Evolutionary conservation across 2,113 vertebrate species (phyloP).

Genomic region (Pleuronectes platessa): DNA sequence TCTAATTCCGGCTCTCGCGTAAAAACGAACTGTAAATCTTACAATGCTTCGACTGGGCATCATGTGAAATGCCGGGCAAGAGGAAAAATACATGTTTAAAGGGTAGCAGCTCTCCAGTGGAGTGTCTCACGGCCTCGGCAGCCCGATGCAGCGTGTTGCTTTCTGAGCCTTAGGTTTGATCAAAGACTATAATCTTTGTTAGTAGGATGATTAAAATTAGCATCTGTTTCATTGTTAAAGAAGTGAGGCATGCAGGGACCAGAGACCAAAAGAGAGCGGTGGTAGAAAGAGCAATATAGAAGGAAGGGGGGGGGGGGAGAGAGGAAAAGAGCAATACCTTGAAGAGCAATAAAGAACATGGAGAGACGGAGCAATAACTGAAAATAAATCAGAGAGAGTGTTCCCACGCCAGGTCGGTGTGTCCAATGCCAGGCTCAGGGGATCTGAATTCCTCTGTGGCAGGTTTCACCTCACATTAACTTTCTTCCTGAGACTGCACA

Average conservation of each 20-base stretch:
- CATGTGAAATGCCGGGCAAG: constrained; percentile 35
- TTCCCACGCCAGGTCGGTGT: constrained; percentile 60
- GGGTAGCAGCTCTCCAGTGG: constrained; percentile 33
- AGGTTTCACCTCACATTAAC: constrained; percentile 65
- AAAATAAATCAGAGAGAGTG: constrained; percentile 61
- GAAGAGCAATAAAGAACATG: constrained; percentile 37
- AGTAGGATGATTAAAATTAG: constrained; percentile 75
- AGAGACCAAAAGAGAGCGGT: constrained; percentile 42
- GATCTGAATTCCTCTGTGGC: constrained; percentile 60
- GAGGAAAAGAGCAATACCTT: constrained; percentile 12
- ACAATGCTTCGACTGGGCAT: constrained; percentile 20
- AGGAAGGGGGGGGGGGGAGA: neutral
- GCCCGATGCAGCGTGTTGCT: constrained; percentile 49
- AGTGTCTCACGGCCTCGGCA: constrained; percentile 13
- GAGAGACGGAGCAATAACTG: constrained; percentile 48
- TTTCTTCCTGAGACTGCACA: constrained; percentile 67
- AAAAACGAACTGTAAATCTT: constrained; percentile 46
- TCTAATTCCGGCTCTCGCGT: constrained; percentile 61
- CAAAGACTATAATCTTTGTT: constrained; percentile 60
- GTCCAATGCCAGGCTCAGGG: constrained; percentile 51
- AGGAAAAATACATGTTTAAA: constrained; percentile 31
- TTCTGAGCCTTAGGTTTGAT: constrained; percentile 69
- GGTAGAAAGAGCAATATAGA: constrained; percentile 27
- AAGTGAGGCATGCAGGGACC: constrained; percentile 51
- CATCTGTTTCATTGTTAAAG: constrained; percentile 74